Conservation (phyloP, 64 coral and sea anemone genomes). For the Stylophora pistillata region DNA sequence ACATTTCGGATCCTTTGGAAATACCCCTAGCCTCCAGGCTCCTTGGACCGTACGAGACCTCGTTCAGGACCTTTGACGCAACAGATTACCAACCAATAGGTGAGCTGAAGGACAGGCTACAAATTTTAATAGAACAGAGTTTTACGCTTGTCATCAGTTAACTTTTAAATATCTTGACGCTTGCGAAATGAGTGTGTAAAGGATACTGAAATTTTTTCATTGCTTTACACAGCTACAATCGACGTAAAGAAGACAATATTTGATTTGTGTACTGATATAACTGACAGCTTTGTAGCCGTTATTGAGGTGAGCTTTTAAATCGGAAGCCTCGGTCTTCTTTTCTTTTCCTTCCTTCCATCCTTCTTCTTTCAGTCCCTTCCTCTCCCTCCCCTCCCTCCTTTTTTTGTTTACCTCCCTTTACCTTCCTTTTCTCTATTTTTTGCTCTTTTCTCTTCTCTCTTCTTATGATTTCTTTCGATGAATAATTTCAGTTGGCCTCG, state of each 20-base stretch:
- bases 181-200: neutral
- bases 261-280: conserved; percentile 70
- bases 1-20: conserved; percentile 61
- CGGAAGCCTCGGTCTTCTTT: too few species aligned
- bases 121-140: neutral
- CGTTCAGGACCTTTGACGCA: conserved; percentile 89
- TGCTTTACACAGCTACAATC: conserved; percentile 76
- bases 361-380: too few species aligned
- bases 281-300: conserved; percentile 85
- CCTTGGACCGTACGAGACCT: conserved; percentile 82
- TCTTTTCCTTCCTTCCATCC: too few species aligned
- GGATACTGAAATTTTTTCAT: neutral
- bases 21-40: conserved; percentile 61
- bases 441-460: too few species aligned
- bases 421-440: too few species aligned
- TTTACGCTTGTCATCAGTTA: neutral
- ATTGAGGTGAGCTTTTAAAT: conserved; percentile 66
- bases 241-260: conserved; percentile 98
- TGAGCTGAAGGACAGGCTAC: neutral
- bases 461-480: too few species aligned
- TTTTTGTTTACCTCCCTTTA: too few species aligned
- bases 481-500: too few species aligned
- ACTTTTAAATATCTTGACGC: neutral
- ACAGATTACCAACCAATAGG: conserved; percentile 94
- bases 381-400: too few species aligned